These are phyloP conservation scores for Tauraco hartlaubi DNA, from an alignment of 2,797 vertebrate genomes.

Conservation along the genomic window DNA sequence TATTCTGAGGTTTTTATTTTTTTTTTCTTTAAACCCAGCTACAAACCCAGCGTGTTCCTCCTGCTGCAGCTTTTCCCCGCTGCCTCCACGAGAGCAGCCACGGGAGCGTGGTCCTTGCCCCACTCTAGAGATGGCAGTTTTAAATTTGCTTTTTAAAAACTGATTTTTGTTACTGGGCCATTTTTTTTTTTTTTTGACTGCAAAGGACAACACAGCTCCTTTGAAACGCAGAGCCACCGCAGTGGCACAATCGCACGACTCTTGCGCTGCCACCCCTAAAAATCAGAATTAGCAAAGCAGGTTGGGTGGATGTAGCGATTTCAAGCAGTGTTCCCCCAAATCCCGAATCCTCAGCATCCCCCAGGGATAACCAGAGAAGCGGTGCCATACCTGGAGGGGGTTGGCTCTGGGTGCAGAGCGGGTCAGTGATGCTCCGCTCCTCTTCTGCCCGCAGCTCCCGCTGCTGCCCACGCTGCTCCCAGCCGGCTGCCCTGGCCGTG, in stretches of 20 bases:
- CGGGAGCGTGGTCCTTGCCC: neutral
- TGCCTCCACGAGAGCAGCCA: neutral
- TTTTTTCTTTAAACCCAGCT: neutral
- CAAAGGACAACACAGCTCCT: neutral
- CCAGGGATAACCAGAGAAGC: rapidly evolving
- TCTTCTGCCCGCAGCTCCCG: neutral
- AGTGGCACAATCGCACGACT: rapidly evolving
- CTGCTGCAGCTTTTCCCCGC: neutral
- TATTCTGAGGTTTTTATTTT: rapidly evolving
- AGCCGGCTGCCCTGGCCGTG: rapidly evolving
- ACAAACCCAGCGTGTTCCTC: rapidly evolving
- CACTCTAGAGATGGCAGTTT: neutral
- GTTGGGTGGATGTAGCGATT: neutral
- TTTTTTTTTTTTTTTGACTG: neutral
- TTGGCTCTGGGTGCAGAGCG: neutral
- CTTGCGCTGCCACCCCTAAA: neutral
- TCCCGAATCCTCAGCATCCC: neutral
- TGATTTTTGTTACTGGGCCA: rapidly evolving
- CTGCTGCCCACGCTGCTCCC: too few relatives aligned
- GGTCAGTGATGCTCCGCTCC: neutral
- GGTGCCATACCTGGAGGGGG: neutral
- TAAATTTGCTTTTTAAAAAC: neutral
- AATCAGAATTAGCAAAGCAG: rapidly evolving
- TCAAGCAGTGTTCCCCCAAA: rapidly evolving
- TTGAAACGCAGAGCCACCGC: neutral